Evolutionary conservation across 2,888 invertebrate genomes (phyloP).

Genomic region (Agriotes lineatus): DNA sequence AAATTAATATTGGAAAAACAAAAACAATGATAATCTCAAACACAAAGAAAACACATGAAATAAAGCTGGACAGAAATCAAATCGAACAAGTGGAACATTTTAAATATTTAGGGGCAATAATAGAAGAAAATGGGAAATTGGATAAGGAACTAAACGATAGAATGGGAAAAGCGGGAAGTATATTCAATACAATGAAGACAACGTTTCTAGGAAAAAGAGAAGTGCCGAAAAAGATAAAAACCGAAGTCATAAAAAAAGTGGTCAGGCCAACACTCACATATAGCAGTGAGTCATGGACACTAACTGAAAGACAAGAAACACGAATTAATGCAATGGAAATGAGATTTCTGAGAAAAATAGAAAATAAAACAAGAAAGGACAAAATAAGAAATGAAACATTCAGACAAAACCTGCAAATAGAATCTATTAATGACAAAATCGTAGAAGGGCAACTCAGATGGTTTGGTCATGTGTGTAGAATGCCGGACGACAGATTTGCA

Average conservation of each 20-base stretch:
- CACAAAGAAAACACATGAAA: too few relatives aligned
- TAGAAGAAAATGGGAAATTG: constrained; percentile 16
- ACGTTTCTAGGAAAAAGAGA: not conserved
- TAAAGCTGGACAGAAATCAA: not conserved
- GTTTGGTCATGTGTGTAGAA: constrained; percentile 14
- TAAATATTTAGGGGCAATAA: constrained; percentile 1
- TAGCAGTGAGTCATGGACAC: constrained; percentile 10
- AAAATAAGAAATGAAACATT: not conserved
- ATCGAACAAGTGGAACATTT: not conserved
- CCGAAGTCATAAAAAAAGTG: too few relatives aligned
- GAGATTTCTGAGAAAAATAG: constrained; percentile 5
- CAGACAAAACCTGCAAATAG: constrained; percentile 4
- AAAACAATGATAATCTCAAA: too few relatives aligned
- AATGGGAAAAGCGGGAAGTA: not conserved
- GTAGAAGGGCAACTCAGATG: constrained; percentile 4
- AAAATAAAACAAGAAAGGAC: constrained; percentile 7
- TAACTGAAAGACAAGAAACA: constrained; percentile 4
- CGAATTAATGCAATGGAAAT: constrained; percentile 12
- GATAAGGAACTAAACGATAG: too few relatives aligned
- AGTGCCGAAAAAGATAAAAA: too few relatives aligned
- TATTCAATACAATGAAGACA: constrained; percentile 9
- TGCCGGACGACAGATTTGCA: not conserved
- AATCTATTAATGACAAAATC: constrained; percentile 3
- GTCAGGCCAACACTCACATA: constrained; percentile 10
- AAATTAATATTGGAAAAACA: too few relatives aligned